phyloP scores from a whole-genome alignment of 2,113 vertebrate species.

The Indicator maculatus region DNA sequence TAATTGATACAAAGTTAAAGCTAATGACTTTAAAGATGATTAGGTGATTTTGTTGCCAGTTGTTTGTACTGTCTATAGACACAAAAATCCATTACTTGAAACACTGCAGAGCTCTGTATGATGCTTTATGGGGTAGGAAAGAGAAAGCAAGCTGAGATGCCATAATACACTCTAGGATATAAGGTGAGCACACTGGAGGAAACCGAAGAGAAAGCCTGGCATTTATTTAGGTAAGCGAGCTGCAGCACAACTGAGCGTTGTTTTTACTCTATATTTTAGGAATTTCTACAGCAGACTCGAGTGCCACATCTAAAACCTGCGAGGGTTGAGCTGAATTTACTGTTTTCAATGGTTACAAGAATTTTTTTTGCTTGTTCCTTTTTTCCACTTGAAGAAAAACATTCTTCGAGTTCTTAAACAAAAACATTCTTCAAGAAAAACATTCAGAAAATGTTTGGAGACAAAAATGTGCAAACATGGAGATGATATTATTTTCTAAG shows the following conservation, averaged over 20 bases:
- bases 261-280: background rate
- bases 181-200: background rate
- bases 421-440: too few species aligned
- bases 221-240: background rate
- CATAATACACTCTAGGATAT: background rate
- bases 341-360: background rate
- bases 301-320: background rate
- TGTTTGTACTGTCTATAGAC: conserved; percentile 12
- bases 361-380: background rate
- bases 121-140: background rate
- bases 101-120: background rate
- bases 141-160: background rate
- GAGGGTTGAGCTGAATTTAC: background rate
- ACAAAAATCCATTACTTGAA: background rate
- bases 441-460: background rate
- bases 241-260: background rate
- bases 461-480: background rate
- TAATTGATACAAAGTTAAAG: conserved; percentile 1
- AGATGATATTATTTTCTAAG: background rate
- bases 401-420: too few species aligned
- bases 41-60: conserved; percentile 2
- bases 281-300: background rate
- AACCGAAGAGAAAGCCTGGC: background rate
- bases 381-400: background rate
- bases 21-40: conserved; percentile 32